These are phyloP conservation scores for Pseudanteris insignis DNA, from an alignment of 2,888 invertebrate species.

Conservation along the genomic window DNA sequence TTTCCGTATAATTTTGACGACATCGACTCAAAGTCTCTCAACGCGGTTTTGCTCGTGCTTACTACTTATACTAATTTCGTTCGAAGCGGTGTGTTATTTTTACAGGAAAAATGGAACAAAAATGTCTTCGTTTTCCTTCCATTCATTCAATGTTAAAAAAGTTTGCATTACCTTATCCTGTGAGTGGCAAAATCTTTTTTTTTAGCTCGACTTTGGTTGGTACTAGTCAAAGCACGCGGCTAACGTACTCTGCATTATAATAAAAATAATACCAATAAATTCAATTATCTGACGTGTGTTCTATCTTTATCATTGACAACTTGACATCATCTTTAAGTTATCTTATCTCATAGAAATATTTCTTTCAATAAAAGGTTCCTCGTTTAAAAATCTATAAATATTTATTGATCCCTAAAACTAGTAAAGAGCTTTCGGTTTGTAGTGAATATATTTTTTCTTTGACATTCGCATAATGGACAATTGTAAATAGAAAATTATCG, in stretches of 20 bases:
- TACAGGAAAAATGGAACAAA: neutral
- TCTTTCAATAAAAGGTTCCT: neutral
- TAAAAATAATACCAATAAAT: constrained; percentile 26
- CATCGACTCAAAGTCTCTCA: constrained; percentile 7
- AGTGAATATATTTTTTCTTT: no score
- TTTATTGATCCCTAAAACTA: no score
- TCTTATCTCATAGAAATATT: no score
- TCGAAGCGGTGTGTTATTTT: neutral
- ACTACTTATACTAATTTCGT: constrained; percentile 1
- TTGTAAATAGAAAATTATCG: no score
- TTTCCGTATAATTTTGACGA: constrained; percentile 4
- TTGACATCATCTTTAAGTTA: no score
- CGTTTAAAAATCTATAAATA: no score
- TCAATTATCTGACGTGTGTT: constrained; percentile 22
- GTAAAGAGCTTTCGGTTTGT: no score
- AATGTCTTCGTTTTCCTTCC: neutral
- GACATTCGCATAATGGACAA: no score
- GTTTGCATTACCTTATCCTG: neutral
- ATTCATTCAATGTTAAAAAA: constrained; percentile 5
- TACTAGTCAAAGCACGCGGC: constrained; percentile 10
- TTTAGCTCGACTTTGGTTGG: constrained; percentile 4
- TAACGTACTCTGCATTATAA: constrained; percentile 29
- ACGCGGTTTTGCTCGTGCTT: neutral
- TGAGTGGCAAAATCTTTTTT: constrained; percentile 6
- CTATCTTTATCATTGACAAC: neutral